Percentiles rank a stretch among this genome's conserved stretches.
phyloP scores from a whole-genome alignment of 2,113 vertebrate species.

The Bos javanicus region DNA sequence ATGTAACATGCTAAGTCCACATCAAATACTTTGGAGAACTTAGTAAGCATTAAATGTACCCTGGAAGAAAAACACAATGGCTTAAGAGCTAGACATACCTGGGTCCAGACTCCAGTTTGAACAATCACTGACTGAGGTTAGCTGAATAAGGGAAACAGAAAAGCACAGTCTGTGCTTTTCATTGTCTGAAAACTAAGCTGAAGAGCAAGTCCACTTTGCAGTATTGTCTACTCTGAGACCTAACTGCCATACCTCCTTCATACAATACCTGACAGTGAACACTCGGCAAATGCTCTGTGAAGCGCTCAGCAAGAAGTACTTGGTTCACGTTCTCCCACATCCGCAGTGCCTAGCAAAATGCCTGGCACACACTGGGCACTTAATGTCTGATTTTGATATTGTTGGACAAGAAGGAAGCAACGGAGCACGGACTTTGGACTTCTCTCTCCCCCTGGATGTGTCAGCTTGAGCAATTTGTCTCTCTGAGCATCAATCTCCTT shows the following conservation, averaged over 20 bases:
- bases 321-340: neutral
- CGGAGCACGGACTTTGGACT: neutral
- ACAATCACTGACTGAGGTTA: neutral
- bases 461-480: neutral
- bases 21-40: neutral
- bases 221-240: neutral
- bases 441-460: rapidly evolving
- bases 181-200: neutral
- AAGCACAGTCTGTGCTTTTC: neutral
- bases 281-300: neutral
- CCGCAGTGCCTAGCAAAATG: neutral
- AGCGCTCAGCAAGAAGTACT: neutral
- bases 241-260: neutral
- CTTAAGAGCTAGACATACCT: neutral
- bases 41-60: neutral
- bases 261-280: neutral
- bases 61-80: neutral
- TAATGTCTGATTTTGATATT: neutral
- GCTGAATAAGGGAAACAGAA: neutral
- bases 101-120: neutral
- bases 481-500: neutral
- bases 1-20: neutral
- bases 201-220: neutral
- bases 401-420: neutral
- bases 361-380: neutral